Conservation (phyloP, 2,113 vertebrate genomes). For the Oryctolagus cuniculus region mOryCun1.1 NC_091448.1:41041501-41042000, state of each 20-base stretch:
- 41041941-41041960: not conserved
- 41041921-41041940: not conserved
- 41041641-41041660: no score
- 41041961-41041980: not conserved
- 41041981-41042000: not conserved
- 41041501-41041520: not conserved
- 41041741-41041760: not conserved
- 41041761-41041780: not conserved
- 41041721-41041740: not conserved
- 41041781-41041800: not conserved
- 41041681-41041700: not conserved
- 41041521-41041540: not conserved
- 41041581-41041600: not conserved
- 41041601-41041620: not conserved
- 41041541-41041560: not conserved
- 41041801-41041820: not conserved
- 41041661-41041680: not conserved
- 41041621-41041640: no score
- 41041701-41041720: not conserved
- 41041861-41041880: accelerated
- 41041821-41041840: not conserved
- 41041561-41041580: not conserved
- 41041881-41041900: not conserved
- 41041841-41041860: not conserved
- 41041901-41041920: not conserved